Conservation (phyloP, 2,888 invertebrate species). For the Syrista parreyssii region DNA sequence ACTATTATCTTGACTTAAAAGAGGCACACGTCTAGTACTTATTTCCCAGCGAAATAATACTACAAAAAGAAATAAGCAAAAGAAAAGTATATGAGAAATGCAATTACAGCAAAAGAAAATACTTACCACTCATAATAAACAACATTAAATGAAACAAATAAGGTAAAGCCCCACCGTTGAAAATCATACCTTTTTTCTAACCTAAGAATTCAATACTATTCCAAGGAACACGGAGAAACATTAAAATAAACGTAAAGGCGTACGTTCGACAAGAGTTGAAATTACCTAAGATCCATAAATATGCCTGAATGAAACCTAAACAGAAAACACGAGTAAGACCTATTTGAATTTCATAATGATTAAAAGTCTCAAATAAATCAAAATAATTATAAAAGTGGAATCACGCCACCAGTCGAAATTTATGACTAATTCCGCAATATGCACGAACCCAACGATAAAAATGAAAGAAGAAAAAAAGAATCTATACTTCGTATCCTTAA, state of each 20-base stretch:
- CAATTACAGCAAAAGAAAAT: neutral
- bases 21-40: too few species aligned
- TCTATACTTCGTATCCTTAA: neutral
- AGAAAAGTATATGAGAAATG: neutral
- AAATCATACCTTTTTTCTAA: neutral
- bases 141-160: neutral
- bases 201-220: neutral
- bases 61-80: neutral
- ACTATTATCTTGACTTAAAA: neutral
- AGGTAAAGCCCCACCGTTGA: neutral
- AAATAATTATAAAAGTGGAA: neutral
- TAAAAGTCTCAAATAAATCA: too few species aligned
- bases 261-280: neutral
- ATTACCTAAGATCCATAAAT: neutral
- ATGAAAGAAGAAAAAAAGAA: neutral
- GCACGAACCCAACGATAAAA: neutral
- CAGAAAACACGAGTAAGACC: neutral
- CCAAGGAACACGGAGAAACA: neutral
- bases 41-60: neutral
- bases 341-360: neutral
- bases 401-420: neutral
- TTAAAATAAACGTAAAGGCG: neutral
- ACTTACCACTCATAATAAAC: neutral
- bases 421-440: neutral
- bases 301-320: neutral